A percentile compares a stretch with the other conserved stretches of the same genome.
Evolutionary conservation across 2,888 invertebrate species (phyloP).

Genomic region (Danaus chrysippus): DNA sequence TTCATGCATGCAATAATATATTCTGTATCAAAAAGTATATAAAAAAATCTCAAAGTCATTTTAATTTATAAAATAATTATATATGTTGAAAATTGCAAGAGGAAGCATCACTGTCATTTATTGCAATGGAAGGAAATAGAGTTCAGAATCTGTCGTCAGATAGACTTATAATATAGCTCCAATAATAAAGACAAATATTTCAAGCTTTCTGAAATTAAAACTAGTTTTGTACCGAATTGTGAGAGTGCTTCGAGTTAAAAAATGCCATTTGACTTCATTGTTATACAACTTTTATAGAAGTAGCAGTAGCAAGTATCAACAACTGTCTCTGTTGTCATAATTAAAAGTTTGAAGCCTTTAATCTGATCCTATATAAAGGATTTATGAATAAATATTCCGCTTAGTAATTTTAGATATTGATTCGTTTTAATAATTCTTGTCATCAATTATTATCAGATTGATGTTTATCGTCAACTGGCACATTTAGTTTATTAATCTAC

Average conservation of each 20-base stretch:
- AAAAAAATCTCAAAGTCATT: no score
- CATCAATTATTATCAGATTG: no score
- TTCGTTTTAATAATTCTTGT: no score
- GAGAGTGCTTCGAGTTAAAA: constrained; percentile 14
- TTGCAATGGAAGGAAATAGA: background rate
- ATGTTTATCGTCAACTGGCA: no score
- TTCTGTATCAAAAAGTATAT: no score
- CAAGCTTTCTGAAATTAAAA: constrained; percentile 10
- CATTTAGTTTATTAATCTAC: no score
- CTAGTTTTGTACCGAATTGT: constrained; percentile 15
- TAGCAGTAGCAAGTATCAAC: constrained; percentile 9
- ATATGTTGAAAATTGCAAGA: no score
- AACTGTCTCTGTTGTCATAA: constrained; percentile 11
- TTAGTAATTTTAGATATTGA: no score
- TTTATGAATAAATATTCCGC: constrained; percentile 1
- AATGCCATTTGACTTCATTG: constrained; percentile 10
- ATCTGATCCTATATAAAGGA: constrained; percentile 13
- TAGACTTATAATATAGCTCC: background rate
- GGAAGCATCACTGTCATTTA: no score
- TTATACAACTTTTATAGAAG: constrained; percentile 9
- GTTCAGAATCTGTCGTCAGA: background rate
- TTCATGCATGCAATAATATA: no score
- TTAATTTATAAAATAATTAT: no score
- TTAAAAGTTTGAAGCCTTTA: constrained; percentile 18
- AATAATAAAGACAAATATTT: constrained; percentile 10